These are phyloP conservation scores for Eueremaeus valkanovi DNA, from an alignment of 2,888 invertebrate species.

Conservation along the genomic window DNA sequence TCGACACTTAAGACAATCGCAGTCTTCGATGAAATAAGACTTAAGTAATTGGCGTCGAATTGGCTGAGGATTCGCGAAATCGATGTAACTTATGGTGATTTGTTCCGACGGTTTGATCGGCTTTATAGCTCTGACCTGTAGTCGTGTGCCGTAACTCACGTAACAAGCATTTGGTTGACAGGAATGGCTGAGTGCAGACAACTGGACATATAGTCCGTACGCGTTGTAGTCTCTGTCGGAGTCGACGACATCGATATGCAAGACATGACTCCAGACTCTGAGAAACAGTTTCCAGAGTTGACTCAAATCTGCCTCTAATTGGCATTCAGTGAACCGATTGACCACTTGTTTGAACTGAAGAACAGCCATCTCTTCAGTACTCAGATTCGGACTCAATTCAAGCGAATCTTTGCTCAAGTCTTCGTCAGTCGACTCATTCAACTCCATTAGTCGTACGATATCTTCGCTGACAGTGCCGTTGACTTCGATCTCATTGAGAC, in stretches of 20 bases:
- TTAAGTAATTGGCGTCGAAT: conserved; percentile 16
- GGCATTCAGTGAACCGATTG: background rate
- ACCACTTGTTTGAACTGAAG: conserved; percentile 32
- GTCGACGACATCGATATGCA: conserved; percentile 25
- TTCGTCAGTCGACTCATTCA: background rate
- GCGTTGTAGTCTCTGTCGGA: conserved; percentile 19
- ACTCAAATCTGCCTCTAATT: background rate
- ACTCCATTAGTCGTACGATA: background rate
- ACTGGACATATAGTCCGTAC: conserved; percentile 35
- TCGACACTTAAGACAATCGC: conserved; percentile 16
- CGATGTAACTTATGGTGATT: conserved; percentile 28
- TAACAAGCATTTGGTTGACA: conserved; percentile 36
- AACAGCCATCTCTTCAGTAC: conserved; percentile 33
- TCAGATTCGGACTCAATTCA: background rate
- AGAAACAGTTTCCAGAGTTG: conserved; percentile 36
- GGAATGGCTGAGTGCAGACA: conserved; percentile 7
- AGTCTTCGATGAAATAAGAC: background rate
- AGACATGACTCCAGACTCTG: conserved; percentile 34
- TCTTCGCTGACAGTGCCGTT: background rate
- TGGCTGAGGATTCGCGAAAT: conserved; percentile 8
- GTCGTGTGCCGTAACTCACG: conserved; percentile 29
- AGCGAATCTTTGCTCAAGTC: background rate
- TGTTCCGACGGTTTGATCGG: conserved; percentile 12
- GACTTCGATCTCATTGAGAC: background rate
- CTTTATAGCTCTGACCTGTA: conserved; percentile 36